phyloP scores from a whole-genome alignment of 2,113 vertebrate species.

The Solea solea region DNA sequence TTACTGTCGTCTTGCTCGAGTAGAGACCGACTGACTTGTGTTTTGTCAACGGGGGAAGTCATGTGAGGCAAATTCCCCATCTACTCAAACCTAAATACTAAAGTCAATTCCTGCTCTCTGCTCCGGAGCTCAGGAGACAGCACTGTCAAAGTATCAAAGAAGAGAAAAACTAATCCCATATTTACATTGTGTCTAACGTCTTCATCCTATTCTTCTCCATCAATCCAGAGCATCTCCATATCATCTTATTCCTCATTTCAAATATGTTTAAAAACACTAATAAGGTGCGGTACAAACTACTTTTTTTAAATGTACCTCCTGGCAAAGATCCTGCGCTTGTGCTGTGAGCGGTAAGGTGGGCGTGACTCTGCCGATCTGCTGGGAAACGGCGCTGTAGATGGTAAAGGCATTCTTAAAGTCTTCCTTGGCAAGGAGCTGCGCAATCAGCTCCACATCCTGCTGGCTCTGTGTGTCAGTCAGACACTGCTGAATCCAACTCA shows the following conservation, averaged over 20 bases:
- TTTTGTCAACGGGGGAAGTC: slow-evolving; percentile 39
- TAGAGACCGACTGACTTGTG: slow-evolving; percentile 16
- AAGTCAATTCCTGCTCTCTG: slow-evolving; percentile 26
- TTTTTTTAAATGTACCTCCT: slow-evolving; percentile 84
- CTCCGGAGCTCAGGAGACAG: background rate
- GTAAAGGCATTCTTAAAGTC: slow-evolving; percentile 93
- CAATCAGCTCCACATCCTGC: slow-evolving; percentile 88
- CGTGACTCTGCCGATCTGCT: slow-evolving; percentile 87
- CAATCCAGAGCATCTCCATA: background rate
- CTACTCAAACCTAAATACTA: slow-evolving; percentile 7
- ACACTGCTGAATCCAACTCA: slow-evolving; percentile 87
- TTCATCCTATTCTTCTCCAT: background rate
- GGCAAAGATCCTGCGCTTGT: slow-evolving; percentile 89
- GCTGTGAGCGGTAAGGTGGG: slow-evolving; percentile 88
- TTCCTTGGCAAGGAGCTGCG: slow-evolving; percentile 87
- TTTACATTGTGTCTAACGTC: background rate
- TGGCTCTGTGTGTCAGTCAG: slow-evolving; percentile 92
- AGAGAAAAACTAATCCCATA: background rate
- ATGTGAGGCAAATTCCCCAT: slow-evolving; percentile 24
- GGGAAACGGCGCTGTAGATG: slow-evolving; percentile 88
- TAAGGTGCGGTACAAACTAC: background rate
- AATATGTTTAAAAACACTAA: no score
- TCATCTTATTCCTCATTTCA: background rate
- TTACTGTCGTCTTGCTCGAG: slow-evolving; percentile 46
- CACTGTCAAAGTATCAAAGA: slow-evolving; percentile 21